Evolutionary conservation across 2,113 vertebrate species (phyloP), one percentile per base, ranked within the genome.

Genomic region (Protomyctophum bolini): DNA sequence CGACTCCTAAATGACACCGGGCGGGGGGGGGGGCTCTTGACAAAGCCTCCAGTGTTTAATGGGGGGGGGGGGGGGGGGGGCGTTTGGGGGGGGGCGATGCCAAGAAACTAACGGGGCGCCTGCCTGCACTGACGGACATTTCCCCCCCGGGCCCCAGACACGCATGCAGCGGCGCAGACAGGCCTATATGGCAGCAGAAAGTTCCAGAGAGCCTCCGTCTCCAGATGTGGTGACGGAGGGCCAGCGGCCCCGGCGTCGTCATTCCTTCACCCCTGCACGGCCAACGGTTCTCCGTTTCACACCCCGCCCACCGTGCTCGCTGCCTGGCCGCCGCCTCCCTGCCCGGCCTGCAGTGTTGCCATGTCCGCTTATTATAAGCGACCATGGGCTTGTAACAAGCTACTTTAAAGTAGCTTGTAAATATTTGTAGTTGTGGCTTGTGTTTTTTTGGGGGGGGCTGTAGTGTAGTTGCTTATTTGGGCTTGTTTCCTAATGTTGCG

Each of bases 1-100:
- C 51, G 64, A 70, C 72, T 72, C 79, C 67, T 72, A 67, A 84
- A 73, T 68, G 82, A 81, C 63, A 58, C 81, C n/a, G n/a, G n/a
- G n/a, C n/a, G n/a, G n/a, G n/a, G 49, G 55, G 67, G 56, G 67
- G 56, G 74, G 57, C 79, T 72, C 70, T 75, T 4, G 62, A 88
- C 83, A 88, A 88, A 86, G 88, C 73, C 76, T 64, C 54, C 67
- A 84, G 83, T 91, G 87, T 91, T 86, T 81, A 58, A 69, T 28
- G 8, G 51, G 51, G 10, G 10, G n/a, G 51, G 50, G 6, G 12
- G 8, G 69, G 48, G n/a, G n/a, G n/a, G n/a, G n/a, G n/a, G n/a
- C n/a, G n/a, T n/a, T n/a, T n/a, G n/a, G n/a, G n/a, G 41, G 60
- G 66, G 83, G 67, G 69, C 14, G 47, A 58, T 88, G 80, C 86